Conservation (phyloP, 2,113 vertebrate species). For the Xenopus laevis region DNA sequence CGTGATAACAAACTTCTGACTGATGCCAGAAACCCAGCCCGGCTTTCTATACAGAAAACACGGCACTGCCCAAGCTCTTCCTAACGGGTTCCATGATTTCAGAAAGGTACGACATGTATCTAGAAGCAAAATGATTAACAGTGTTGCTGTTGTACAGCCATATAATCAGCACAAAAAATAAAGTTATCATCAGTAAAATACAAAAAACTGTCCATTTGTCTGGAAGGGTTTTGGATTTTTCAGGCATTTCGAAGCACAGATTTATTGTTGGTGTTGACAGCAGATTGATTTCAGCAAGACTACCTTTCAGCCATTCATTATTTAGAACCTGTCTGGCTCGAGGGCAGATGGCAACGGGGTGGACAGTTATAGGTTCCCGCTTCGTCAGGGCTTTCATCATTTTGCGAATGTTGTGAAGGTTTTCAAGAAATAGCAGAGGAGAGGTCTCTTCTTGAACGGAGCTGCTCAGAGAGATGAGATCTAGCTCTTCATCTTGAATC, state of each 20-base stretch:
- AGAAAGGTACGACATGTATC: conserved; percentile 12
- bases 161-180: conserved; percentile 37
- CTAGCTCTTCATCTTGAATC: conserved; percentile 74
- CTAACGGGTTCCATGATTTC: conserved; percentile 41
- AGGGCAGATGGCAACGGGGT: conserved; percentile 64
- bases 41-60: conserved; percentile 16
- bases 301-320: conserved; percentile 68
- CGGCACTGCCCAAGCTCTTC: conserved; percentile 18
- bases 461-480: conserved; percentile 67
- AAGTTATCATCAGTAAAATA: conserved; percentile 42
- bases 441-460: conserved; percentile 69
- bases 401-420: conserved; percentile 69
- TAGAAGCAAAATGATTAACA: conserved; percentile 16
- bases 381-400: conserved; percentile 66
- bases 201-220: conserved; percentile 32
- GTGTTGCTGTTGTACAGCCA: conserved; percentile 39
- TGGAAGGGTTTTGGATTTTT: not conserved
- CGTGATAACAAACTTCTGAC: not conserved
- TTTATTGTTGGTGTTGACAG: conserved; percentile 63
- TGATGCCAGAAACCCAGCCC: not conserved
- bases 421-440: conserved; percentile 76
- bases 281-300: conserved; percentile 62
- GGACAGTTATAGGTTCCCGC: conserved; percentile 60
- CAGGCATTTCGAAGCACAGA: conserved; percentile 52
- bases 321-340: conserved; percentile 65